Percentiles rank a stretch among this genome's conserved stretches.
Evolutionary conservation across 2,888 invertebrate species (phyloP).

Genomic region (Thera obeliscata): DNA sequence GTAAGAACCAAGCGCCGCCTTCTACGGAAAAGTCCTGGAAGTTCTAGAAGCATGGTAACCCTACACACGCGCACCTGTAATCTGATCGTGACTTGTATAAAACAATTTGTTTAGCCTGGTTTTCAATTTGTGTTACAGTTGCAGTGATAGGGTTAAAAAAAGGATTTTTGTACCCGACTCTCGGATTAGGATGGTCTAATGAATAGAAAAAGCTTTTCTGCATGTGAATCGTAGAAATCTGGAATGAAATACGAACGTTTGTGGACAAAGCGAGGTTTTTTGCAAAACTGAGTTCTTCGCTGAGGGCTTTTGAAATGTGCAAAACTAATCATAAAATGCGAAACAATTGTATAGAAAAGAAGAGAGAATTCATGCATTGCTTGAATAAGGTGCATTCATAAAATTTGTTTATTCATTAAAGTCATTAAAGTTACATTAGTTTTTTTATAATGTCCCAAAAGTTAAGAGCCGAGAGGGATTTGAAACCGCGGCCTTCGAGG

Average conservation of each 20-base stretch:
- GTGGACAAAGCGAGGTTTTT: not conserved
- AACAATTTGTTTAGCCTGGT: slow-evolving; percentile 62
- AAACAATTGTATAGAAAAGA: not conserved
- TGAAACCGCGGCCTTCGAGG: no score
- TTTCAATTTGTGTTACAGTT: slow-evolving; percentile 58
- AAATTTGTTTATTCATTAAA: no score
- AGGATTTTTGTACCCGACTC: slow-evolving; percentile 41
- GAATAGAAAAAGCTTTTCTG: slow-evolving; percentile 38
- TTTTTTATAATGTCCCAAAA: no score
- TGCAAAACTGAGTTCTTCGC: not conserved
- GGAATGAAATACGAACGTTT: slow-evolving; percentile 9
- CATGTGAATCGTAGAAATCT: slow-evolving; percentile 24
- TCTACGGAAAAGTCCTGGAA: not conserved
- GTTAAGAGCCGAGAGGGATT: no score
- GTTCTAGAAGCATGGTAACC: slow-evolving; percentile 20
- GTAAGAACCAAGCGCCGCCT: not conserved
- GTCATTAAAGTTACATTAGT: no score
- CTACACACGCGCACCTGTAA: slow-evolving; percentile 46
- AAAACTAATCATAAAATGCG: not conserved
- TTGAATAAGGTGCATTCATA: no score
- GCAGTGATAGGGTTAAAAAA: slow-evolving; percentile 56
- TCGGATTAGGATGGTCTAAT: slow-evolving; percentile 47
- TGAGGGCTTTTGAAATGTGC: not conserved
- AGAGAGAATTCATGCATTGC: not conserved
- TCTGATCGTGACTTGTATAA: slow-evolving; percentile 63